These are phyloP conservation scores for Drosophila anomalipes DNA, from an alignment of 2,888 invertebrate species.

Conservation along the genomic window DNA sequence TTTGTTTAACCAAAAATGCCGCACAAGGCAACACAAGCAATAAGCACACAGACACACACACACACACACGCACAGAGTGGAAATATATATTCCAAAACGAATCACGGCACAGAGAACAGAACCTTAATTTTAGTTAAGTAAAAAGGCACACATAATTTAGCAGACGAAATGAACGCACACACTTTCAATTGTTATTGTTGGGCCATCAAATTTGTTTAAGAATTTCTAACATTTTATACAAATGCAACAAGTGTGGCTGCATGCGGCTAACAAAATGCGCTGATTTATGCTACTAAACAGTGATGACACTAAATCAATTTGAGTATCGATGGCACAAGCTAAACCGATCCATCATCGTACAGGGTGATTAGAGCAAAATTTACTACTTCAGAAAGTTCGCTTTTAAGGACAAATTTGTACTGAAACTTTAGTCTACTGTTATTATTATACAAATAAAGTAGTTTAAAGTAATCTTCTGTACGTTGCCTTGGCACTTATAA, in stretches of 20 bases:
- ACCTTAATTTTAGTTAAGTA: conserved; percentile 42
- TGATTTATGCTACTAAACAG: conserved; percentile 31
- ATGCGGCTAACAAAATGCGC: conserved; percentile 42
- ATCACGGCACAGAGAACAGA: conserved; percentile 50
- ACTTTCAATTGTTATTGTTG: conserved; percentile 35
- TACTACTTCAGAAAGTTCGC: background rate
- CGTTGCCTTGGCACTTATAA: background rate
- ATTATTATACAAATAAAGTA: background rate
- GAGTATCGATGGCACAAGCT: conserved; percentile 20
- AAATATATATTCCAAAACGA: conserved; percentile 32
- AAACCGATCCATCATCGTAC: background rate
- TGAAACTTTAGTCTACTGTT: background rate
- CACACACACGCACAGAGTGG: conserved; percentile 9
- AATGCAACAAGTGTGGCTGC: conserved; percentile 63
- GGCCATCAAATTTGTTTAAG: conserved; percentile 59
- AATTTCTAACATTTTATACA: conserved; percentile 60
- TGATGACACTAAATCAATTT: conserved; percentile 5
- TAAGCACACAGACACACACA: conserved; percentile 34
- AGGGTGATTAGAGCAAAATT: background rate
- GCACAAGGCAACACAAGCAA: conserved; percentile 59
- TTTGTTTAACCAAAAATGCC: conserved; percentile 76
- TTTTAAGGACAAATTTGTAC: background rate
- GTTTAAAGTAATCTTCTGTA: background rate
- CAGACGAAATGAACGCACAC: conserved; percentile 43
- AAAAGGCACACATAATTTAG: conserved; percentile 58